Base-by-base conservation (phyloP, 2,888 invertebrate genomes). In the Tolmerus cingulatus region DNA sequence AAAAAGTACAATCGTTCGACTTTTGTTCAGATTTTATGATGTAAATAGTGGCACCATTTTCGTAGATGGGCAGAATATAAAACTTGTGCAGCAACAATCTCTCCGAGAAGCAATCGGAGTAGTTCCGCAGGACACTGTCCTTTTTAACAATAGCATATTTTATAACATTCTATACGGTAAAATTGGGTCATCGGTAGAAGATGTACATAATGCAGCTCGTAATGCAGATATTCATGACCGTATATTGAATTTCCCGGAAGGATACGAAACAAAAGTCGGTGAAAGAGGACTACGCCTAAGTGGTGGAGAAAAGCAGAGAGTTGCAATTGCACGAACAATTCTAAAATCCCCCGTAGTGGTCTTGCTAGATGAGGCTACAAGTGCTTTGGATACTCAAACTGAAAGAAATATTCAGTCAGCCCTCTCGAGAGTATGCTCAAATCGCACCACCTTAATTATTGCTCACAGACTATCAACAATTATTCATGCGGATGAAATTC, bases 291-390 rank as follows among this genome's bases (percentile, higher is more conserved):
- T 99, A 87, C 96, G 98, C 89, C 93, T 99, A 88, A 98, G 98
- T 91, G 99, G 99, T 1, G 99, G 99, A 1, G 99, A 99, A 92
- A 99, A 99, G 91, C 99, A 99, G 92, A 94, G 99, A 89, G 97
- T 99, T 87, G 99, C 99, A 0, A 99, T 99, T 89, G 99, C 99
- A 0, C 94, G 99, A 89, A 99, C 99, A 0, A 94, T 99, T 34
- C 94, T 99, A 34, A 99, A 99, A 92, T 95, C 97, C 3, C 99
- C 99, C 0, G 94, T 95, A 55, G 96, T 99, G 88, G 97, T 99
- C 12, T 93, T 99, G 4, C 93, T 99, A 9, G 99, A 99, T 92
- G 99, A 99, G 93, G 99, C 98, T 1, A 98, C 98, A 0, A 98
- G 98, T 86, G 98, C 99, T 0, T 93, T 99, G 51, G 99, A 99